Base-by-base conservation (phyloP, 2,113 vertebrate species). In the Lycaon pictus region DNA sequence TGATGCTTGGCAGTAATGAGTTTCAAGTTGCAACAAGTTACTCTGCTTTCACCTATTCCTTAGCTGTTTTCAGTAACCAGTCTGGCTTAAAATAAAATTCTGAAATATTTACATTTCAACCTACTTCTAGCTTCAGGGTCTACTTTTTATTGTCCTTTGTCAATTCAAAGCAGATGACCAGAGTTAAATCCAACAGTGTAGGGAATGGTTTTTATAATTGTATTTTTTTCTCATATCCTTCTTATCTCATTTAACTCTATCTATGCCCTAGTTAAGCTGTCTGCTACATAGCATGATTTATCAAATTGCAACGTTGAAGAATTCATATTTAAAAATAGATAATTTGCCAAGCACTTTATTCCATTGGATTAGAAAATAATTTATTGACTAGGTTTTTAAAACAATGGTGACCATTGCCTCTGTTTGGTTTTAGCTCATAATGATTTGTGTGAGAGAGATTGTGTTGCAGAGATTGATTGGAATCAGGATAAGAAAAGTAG, bases 361-460 rank as follows among this genome's bases (percentile, higher is more conserved):
- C n/a, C 15, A n/a, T 87, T 80, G 43, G 1, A 1, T 90, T 67
- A 88, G 19, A 82, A 89, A 88, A 74, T 88, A 27, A 60, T 88
- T 76, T 55, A 48, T 25, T 76, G 35, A 72, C 76, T 71, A 71
- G 1, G n/a, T 82, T 92, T 90, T 93, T 84, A 83, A 84, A 93
- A 81, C 58, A 76, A 8, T 35, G 76, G 13, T 35, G 67, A 77
- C 23, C 6, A 32, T 7, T 35, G n/a, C 20, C 62, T 58, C 5
- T 90, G 13, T 90, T 65, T 96, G 32, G 27, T 85, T 95, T 90
- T 87, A 96, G 23, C 19, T 96, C 37, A 88, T 87, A 94, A 93
- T 85, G 27, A 62, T 11, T 53, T 88, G 3, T 89, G 17, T 76
- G 20, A 29, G n/a, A 65, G 69, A 87, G 53, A 89, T 76, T 76